These are phyloP conservation scores for Halcyon smyrnensis DNA, from an alignment of 2,797 vertebrate genomes.

Conservation along the genomic window DNA sequence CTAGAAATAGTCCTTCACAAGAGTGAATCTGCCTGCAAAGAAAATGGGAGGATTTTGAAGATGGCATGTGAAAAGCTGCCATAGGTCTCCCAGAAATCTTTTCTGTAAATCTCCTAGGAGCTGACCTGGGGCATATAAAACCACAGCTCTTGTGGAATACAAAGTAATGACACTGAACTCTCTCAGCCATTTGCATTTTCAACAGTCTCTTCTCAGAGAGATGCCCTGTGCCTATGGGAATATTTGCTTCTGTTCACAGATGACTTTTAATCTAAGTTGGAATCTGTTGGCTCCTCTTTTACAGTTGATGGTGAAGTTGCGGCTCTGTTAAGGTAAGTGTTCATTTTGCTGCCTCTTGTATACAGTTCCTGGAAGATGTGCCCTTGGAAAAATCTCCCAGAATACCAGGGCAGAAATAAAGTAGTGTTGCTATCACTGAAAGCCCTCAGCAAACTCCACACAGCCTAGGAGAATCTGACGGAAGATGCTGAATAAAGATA, in stretches of 20 bases:
- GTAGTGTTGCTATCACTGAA: neutral
- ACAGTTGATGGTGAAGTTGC: conserved; percentile 39
- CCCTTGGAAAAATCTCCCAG: neutral
- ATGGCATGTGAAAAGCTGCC: neutral
- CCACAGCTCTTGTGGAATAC: neutral
- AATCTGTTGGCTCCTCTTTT: conserved; percentile 44
- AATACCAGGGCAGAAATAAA: conserved; percentile 46
- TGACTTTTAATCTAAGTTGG: conserved; percentile 41
- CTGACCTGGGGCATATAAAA: neutral
- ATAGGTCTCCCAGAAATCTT: conserved; percentile 13
- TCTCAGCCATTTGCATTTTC: conserved; percentile 53
- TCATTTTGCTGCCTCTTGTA: conserved; percentile 36
- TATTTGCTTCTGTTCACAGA: neutral
- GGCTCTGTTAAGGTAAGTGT: conserved; percentile 42
- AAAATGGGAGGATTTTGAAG: neutral
- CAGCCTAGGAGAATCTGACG: neutral
- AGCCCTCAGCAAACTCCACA: neutral
- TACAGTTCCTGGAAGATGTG: conserved; percentile 44
- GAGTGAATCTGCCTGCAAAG: conserved; percentile 11
- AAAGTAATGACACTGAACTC: neutral
- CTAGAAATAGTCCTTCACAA: conserved; percentile 12
- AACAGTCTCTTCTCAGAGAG: conserved; percentile 45
- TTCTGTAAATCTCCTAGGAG: neutral
- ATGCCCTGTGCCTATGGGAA: conserved; percentile 11
- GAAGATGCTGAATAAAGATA: neutral